Base-by-base conservation (phyloP, 2,888 invertebrate species). In the Schizaphis graminum region DNA sequence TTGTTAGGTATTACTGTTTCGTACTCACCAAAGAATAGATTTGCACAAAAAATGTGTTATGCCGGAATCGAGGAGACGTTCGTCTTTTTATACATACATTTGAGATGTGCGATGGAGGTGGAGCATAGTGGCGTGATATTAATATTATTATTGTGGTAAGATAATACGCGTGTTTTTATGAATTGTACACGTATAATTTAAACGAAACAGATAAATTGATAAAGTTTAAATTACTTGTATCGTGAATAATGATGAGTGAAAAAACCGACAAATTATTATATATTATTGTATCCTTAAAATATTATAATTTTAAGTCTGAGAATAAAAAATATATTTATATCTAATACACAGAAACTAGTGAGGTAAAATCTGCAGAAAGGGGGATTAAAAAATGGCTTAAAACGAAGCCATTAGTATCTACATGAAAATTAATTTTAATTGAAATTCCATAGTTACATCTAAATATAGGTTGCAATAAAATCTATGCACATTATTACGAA, bases 21-120 rank as follows among this genome's bases (percentile, higher is more conserved):
- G 8, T 77, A 77, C 91, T 91, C 44, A 85, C 91, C 91, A 21
- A 56, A 41, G 84, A 56, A 85, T 91, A 53, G 28, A 41, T 56
- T 91, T 49, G 77, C 41, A 91, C 91, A 28, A 90, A 41, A 91
- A 91, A 85, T 85, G 84, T n/a, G 41, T 56, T 91, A 91, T 91
- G 91, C 91, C 85, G n/a, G 21, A 56, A 85, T 28, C 7, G 41
- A 53, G 16, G 28, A n/a, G 8, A 5, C 53, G 21, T 5, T 4
- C 28, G 41, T 49, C 53, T 84, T 84, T 84, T 53, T 84, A 91
- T 91, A 85, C 41, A 13, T 5, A 77, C 7, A 35, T 77, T 35
- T 5, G 49, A 13, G 21, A 21, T 8, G 35, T 21, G 3, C 24
- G 35, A 21, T 3, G 13, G 26, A 77, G 21, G 77, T 24, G n/a